Conservation (phyloP, 2,113 vertebrate species). For the Lepisosteus oculatus region DNA sequence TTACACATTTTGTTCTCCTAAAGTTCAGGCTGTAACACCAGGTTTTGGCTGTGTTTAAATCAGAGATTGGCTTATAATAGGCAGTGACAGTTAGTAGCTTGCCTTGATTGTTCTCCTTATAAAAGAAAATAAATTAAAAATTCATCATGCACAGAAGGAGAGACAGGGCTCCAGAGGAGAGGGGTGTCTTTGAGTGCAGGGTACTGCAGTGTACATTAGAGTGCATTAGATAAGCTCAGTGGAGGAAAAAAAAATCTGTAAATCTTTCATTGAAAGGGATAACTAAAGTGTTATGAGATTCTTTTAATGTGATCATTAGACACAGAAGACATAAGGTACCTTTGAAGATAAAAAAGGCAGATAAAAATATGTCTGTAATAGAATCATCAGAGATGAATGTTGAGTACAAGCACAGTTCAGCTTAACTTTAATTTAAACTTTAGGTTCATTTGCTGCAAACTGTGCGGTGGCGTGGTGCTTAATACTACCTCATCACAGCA, state of each 20-base stretch:
- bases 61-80: slow-evolving; percentile 17
- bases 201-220: background rate
- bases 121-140: slow-evolving; percentile 41
- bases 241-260: slow-evolving; percentile 3
- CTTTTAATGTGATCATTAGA: slow-evolving; percentile 2
- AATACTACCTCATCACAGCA: too few relatives aligned
- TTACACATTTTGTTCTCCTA: background rate
- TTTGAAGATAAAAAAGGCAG: too few relatives aligned
- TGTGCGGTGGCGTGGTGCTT: too few relatives aligned
- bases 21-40: background rate
- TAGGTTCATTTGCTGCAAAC: too few relatives aligned
- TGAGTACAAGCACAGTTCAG: too few relatives aligned
- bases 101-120: slow-evolving; percentile 40
- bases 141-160: slow-evolving; percentile 38
- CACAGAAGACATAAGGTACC: background rate
- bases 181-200: slow-evolving; percentile 4
- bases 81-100: slow-evolving; percentile 27
- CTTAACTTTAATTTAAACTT: too few relatives aligned
- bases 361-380: too few relatives aligned
- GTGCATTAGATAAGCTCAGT: slow-evolving; percentile 12
- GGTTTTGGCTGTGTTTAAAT: slow-evolving; percentile 30
- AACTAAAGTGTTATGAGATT: slow-evolving; percentile 1
- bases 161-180: slow-evolving; percentile 1
- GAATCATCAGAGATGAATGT: too few relatives aligned
- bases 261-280: slow-evolving; percentile 10